Conservation (phyloP, 2,797 vertebrate genomes). For the Chromobotia macracanthus region DNA sequence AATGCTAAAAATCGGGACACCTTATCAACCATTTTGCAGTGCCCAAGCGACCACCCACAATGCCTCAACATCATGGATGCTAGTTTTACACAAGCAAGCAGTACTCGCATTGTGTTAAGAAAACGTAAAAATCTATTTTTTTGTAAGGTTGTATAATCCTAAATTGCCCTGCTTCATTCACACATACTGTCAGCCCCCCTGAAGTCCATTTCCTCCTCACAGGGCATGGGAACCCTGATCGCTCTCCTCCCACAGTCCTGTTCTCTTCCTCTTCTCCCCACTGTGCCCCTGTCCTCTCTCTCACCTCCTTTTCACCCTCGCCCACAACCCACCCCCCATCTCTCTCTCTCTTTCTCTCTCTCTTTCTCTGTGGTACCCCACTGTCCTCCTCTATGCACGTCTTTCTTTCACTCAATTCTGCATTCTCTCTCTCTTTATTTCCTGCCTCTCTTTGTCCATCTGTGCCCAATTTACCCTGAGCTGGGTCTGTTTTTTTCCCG, state of each 20-base stretch:
- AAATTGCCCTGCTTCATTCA: constrained; percentile 45
- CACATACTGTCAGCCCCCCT: constrained; percentile 65
- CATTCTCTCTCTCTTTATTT: constrained; percentile 71
- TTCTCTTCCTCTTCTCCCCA: constrained; percentile 49
- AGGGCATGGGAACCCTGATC: constrained; percentile 82
- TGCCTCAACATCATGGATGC: neutral
- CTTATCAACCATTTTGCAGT: neutral
- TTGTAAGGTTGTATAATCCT: constrained; percentile 1
- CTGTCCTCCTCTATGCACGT: constrained; percentile 1
- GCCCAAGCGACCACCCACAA: neutral
- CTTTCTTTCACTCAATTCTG: constrained; percentile 51
- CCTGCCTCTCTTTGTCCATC: constrained; percentile 81
- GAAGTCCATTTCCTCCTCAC: constrained; percentile 79
- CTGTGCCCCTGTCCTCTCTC: constrained; percentile 59
- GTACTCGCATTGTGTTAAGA: neutral
- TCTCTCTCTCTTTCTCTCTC: constrained; percentile 62
- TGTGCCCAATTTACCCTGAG: constrained; percentile 93
- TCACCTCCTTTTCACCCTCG: constrained; percentile 61
- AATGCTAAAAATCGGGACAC: neutral
- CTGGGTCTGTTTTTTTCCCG: constrained; percentile 82
- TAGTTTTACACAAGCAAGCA: neutral
- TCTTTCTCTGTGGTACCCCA: constrained; percentile 14
- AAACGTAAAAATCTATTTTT: neutral
- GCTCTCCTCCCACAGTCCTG: constrained; percentile 62
- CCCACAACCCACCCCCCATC: constrained; percentile 46